Evolutionary conservation across 2,797 vertebrate species (phyloP).

Genomic region (Margarornis squamiger): DNA sequence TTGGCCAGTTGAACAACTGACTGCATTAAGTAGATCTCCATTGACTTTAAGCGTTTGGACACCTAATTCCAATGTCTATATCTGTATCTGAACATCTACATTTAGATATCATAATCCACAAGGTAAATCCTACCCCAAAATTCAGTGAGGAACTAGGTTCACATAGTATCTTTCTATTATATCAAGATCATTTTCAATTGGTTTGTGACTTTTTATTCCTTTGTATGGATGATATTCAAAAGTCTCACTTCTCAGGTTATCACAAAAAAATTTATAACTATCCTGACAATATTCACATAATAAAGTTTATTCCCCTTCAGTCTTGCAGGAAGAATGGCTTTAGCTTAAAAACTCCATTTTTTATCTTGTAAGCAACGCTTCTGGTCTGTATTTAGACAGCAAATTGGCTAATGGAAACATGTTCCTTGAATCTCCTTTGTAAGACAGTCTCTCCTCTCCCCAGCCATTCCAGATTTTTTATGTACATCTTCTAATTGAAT

Average conservation of each 20-base stretch:
- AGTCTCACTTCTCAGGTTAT: not conserved
- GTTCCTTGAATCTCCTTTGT: not conserved
- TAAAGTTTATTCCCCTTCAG: not conserved
- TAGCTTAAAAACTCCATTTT: not conserved
- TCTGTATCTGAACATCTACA: not conserved
- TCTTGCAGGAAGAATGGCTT: not conserved
- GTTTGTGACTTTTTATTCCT: not conserved
- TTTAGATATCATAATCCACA: not conserved
- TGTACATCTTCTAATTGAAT: not conserved
- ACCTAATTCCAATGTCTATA: not conserved
- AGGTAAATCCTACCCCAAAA: not conserved
- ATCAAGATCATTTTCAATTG: not conserved
- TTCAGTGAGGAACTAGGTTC: not conserved
- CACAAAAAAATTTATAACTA: not conserved
- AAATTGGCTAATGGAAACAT: not conserved
- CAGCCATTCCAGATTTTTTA: not conserved
- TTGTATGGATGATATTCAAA: not conserved
- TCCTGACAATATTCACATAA: not conserved
- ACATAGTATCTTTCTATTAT: not conserved
- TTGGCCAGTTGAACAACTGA: not conserved
- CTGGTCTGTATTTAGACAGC: not conserved
- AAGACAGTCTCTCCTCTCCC: not conserved
- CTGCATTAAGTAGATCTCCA: not conserved
- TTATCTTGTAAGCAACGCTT: not conserved
- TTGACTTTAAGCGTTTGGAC: not conserved